Base-by-base conservation (phyloP, 1,140 invertebrate species). In the Halyomorpha halys region DNA sequence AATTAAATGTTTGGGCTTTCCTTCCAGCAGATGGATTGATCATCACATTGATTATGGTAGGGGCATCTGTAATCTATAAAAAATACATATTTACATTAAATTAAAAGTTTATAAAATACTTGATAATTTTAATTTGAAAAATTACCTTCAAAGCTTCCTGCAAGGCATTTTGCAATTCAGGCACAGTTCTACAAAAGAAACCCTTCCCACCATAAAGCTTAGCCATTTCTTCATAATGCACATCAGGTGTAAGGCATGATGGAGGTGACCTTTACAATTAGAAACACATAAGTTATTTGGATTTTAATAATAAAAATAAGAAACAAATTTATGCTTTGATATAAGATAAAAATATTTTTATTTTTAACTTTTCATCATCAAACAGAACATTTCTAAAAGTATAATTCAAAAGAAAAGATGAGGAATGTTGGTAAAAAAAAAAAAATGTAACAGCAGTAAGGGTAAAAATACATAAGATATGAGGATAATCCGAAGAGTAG, bases 191-290 rank as follows among this genome's bases (percentile, higher is more conserved):
- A 64, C 86, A 92, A 68, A 89, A 84, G 70, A 88, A 81, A n/a
- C 94, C 94, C 56, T 80, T 78, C 4, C 85, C 88, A 39, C 79
- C 79, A 75, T 94, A 93, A 73, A 96, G 82, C 74, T 84, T 81
- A 77, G 93, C 85, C 80, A 97, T 85, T 70, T 88, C 87, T 73
- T 98, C 93, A 74, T 98, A 98, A 61, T 83, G 85, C 0, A 86
- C 83, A 72, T 86, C 83, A 27, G 83, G 83, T 53, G 83, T 82
- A 21, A 97, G 77, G 6, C 83, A 82, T 44, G 85, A 86, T 0
- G 94, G 90, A 59, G 92, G 92, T 62, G 85, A 84, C 51, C 91
- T 95, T 3, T 11, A 39, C 13, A 13, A 13, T 4, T 30, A 30
- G 8, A 30, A 30, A 30, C 3, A 30, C 8, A 30, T 30, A 30